Percentiles rank a stretch among this genome's conserved stretches.
Conservation (phyloP, 2,888 invertebrate species). For the Bibio marci region DNA sequence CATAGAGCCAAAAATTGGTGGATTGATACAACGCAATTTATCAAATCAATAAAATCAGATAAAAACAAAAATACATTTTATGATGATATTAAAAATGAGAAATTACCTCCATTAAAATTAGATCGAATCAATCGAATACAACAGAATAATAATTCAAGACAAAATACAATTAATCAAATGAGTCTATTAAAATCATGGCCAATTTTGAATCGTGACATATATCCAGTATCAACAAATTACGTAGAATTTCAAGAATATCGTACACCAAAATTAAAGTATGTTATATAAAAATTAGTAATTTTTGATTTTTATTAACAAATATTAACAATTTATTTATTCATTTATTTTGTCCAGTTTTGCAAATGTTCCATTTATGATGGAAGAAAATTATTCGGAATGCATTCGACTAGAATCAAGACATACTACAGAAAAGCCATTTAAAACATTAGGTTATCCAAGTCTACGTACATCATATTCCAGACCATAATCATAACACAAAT, state of each 20-base stretch:
- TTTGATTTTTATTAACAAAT: too few species aligned
- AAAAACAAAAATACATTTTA: not conserved
- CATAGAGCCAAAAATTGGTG: constrained; percentile 13
- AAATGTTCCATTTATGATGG: too few species aligned
- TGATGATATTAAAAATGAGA: not conserved
- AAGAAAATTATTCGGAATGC: too few species aligned
- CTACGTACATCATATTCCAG: too few species aligned
- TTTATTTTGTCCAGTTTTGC: too few species aligned
- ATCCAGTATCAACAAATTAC: not conserved
- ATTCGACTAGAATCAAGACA: too few species aligned
- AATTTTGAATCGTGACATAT: not conserved
- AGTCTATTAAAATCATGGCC: not conserved
- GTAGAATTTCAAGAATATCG: constrained; percentile 1
- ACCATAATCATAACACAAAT: too few species aligned
- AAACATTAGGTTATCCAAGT: too few species aligned
- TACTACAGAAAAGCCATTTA: too few species aligned
- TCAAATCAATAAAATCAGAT: constrained; percentile 4
- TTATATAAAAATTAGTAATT: too few species aligned
- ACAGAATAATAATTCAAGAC: not conserved
- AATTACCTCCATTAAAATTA: not conserved
- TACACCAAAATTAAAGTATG: not conserved
- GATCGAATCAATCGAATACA: not conserved
- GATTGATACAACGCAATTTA: constrained; percentile 10
- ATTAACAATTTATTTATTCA: too few species aligned
- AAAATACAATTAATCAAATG: not conserved